Evolutionary conservation across 2,113 vertebrate species (phyloP), one percentile per base, ranked within the genome.

Genomic region (Trematocara zebra): DNA sequence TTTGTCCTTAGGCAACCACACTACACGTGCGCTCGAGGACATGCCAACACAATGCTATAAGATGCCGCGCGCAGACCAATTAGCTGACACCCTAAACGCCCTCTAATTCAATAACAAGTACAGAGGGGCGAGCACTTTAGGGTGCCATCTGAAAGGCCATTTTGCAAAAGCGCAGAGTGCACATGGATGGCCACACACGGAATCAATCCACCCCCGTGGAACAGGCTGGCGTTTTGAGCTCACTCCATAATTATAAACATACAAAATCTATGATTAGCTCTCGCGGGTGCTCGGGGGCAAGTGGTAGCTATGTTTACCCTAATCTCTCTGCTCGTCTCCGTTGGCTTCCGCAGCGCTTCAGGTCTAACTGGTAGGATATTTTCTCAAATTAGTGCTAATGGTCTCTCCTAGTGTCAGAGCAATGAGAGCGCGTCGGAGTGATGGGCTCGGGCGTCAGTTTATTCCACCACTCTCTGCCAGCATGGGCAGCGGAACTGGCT

Each of bases 201-300:
- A 92, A 94, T 92, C 91, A 94, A 93, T 94, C 93, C 93, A 85
- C 88, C 94, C 93, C 87, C 88, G 14, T 86, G 90, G 91, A 93
- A 91, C 64, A 93, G 89, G 88, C 89, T 67, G 82, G 92, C 91
- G 87, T 95, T 94, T 94, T 91, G 67, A 92, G 89, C 94, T 94
- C 88, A 82, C 91, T 87, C 84, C 82, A 88, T 95, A 93, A 95
- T 96, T 93, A 93, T 90, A 92, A 95, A 94, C 94, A 93, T 92
- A 91, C 89, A 87, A 95, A 94, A 95, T 94, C 87, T 92, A 93
- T 95, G 95, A 96, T 96, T 95, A 94, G 92, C 87, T 93, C 87
- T 84, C 83, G 69, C 42, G 82, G 82, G 82, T 84, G 86, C 95
- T 92, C 26, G 72, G 7, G 95, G 93, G 91, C 81, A 87, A 92